A percentile compares a stretch with the other conserved stretches of the same genome.
Conservation (phyloP, 2,888 invertebrate genomes). For the Yponomeuta evonymella region DNA sequence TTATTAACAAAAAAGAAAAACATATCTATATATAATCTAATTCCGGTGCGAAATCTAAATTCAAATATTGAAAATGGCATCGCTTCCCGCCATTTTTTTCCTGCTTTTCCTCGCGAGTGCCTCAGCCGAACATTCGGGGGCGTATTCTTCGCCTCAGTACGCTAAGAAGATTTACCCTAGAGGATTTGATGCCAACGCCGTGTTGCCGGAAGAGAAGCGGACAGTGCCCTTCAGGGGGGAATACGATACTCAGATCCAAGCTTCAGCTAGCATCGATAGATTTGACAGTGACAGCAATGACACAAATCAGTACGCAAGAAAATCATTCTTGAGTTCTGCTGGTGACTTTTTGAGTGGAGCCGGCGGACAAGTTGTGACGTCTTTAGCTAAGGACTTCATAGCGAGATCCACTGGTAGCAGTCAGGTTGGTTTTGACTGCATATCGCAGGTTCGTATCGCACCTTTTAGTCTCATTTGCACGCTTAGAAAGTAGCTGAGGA, state of each 20-base stretch:
- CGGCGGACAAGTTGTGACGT: slow-evolving; percentile 73
- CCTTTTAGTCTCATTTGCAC: slow-evolving; percentile 46
- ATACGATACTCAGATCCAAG: slow-evolving; percentile 25
- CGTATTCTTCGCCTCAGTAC: slow-evolving; percentile 71
- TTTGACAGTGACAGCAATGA: slow-evolving; percentile 45
- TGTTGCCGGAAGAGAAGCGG: slow-evolving; percentile 54
- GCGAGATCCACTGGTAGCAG: slow-evolving; percentile 82
- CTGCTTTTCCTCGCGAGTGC: slow-evolving; percentile 28
- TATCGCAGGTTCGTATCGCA: slow-evolving; percentile 71
- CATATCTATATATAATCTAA: neutral
- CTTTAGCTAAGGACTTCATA: slow-evolving; percentile 80
- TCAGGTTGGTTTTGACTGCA: slow-evolving; percentile 79
- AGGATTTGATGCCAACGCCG: slow-evolving; percentile 43
- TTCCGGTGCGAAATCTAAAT: neutral
- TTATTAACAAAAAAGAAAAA: slow-evolving; percentile 5
- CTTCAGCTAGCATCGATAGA: slow-evolving; percentile 36
- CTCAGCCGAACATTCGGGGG: slow-evolving; percentile 61
- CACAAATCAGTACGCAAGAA: slow-evolving; percentile 45
- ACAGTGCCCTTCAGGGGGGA: slow-evolving; percentile 43
- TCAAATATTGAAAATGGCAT: neutral
- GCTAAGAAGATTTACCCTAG: slow-evolving; percentile 69
- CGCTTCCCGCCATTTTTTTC: slow-evolving; percentile 25
- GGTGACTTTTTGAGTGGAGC: slow-evolving; percentile 60
- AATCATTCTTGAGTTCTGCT: slow-evolving; percentile 57
- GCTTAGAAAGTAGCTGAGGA: slow-evolving; percentile 30